A percentile compares a stretch with the other conserved stretches of the same genome.
phyloP scores from a whole-genome alignment of 2,113 vertebrate genomes.

The Macroglossus sobrinus region DNA sequence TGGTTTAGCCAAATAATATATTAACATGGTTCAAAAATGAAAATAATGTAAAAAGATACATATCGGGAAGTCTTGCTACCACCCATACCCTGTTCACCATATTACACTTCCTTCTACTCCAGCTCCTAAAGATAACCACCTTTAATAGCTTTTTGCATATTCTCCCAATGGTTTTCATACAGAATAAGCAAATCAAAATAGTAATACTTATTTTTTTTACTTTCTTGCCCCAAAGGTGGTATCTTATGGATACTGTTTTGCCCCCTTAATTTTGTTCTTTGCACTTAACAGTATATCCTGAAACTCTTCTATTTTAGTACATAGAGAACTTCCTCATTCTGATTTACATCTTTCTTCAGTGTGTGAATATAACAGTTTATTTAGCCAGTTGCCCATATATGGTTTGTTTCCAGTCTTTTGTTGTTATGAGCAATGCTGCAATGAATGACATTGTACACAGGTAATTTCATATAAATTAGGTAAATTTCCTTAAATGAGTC shows the following conservation, averaged over 20 bases:
- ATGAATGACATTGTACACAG: background rate
- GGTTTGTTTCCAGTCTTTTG: background rate
- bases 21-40: background rate
- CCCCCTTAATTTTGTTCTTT: background rate
- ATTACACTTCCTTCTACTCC: background rate
- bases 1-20: background rate
- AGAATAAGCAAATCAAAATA: background rate
- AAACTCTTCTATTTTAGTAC: background rate
- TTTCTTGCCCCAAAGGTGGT: background rate
- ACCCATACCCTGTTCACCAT: background rate
- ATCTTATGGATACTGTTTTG: background rate
- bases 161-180: background rate
- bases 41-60: background rate
- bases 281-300: background rate
- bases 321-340: background rate
- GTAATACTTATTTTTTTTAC: background rate
- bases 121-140: background rate
- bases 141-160: background rate
- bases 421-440: background rate
- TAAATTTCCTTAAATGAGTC: background rate
- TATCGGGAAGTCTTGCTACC: background rate
- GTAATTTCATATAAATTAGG: background rate
- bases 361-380: background rate
- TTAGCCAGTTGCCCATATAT: background rate
- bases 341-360: background rate